Conservation (phyloP, 2,797 vertebrate species). For the Acridotheres tristis region DNA sequence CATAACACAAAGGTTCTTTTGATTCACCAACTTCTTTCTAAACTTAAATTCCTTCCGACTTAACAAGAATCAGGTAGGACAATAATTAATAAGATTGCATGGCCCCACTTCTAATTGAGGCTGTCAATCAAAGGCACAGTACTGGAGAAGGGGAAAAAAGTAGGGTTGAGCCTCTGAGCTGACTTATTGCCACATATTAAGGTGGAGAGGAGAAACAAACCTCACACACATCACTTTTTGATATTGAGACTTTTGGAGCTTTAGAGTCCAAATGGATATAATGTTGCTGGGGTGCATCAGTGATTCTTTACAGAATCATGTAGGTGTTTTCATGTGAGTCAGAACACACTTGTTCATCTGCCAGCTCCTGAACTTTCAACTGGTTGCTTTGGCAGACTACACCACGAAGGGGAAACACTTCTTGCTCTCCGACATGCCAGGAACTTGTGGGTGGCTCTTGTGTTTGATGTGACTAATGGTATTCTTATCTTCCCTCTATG, state of each 20-base stretch:
- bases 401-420: neutral
- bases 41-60: neutral
- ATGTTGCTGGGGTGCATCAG: neutral
- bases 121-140: neutral
- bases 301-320: too few relatives aligned
- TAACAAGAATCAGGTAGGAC: neutral
- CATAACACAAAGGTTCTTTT: neutral
- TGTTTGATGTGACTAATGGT: neutral
- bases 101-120: neutral
- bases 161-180: neutral
- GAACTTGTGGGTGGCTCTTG: neutral
- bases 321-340: neutral
- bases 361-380: neutral
- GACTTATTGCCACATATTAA: neutral
- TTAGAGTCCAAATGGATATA: neutral
- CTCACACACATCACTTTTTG: neutral
- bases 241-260: neutral
- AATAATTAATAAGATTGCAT: neutral
- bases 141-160: neutral
- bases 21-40: neutral
- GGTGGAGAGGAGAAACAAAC: neutral
- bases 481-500: neutral
- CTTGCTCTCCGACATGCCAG: neutral
- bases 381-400: neutral
- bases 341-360: neutral